These are phyloP conservation scores for Acanthococcus lagerstroemiae DNA, from an alignment of 2,888 invertebrate species.

Conservation along the genomic window DNA sequence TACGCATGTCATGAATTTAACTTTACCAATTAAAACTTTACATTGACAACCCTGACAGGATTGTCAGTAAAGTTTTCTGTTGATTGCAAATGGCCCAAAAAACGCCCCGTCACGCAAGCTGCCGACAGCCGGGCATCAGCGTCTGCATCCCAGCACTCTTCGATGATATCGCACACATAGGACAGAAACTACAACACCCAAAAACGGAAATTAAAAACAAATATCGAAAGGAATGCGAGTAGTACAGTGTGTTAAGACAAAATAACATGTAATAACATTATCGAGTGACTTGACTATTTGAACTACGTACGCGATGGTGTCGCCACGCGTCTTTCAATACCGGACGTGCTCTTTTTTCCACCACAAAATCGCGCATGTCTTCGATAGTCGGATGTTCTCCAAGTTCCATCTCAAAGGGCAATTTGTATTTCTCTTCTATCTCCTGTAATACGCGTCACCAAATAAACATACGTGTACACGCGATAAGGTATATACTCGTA, in stretches of 20 bases:
- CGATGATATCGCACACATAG: constrained; percentile 85
- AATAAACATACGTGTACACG: too few species aligned
- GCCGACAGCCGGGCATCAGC: constrained; percentile 94
- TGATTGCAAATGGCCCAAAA: constrained; percentile 35
- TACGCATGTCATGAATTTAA: too few species aligned
- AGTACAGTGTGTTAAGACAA: not conserved
- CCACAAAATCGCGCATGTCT: constrained; percentile 92
- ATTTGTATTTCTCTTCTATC: constrained; percentile 67
- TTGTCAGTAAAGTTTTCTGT: too few species aligned
- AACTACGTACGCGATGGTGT: constrained; percentile 57
- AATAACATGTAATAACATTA: too few species aligned
- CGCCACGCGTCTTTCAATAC: constrained; percentile 74
- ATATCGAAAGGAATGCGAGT: not conserved
- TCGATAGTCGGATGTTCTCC: constrained; percentile 82
- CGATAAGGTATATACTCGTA: too few species aligned
- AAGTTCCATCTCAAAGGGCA: constrained; percentile 86
- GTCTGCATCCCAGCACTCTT: constrained; percentile 98
- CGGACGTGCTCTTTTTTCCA: constrained; percentile 80
- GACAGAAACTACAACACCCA: constrained; percentile 56
- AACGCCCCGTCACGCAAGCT: constrained; percentile 78
- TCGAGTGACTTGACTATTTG: not conserved
- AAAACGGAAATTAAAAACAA: constrained; percentile 3
- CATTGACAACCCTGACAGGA: too few species aligned
- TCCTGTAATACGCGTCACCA: too few species aligned
- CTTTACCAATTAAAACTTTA: too few species aligned